Conservation (phyloP, 2,797 vertebrate genomes). For the Clarias pachynema region DNA sequence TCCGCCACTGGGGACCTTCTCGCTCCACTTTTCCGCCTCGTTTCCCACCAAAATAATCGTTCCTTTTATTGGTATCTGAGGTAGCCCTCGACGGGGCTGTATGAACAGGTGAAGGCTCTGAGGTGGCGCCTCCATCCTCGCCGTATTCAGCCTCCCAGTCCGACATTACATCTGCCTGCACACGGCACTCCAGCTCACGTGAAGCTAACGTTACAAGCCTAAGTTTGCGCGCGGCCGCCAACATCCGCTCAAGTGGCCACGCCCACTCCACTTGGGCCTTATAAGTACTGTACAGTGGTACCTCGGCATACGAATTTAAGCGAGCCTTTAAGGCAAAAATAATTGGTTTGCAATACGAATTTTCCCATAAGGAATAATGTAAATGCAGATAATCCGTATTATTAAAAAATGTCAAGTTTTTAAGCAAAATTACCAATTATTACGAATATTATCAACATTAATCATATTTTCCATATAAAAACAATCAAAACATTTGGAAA, state of each 20-base stretch:
- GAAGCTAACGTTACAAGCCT: background rate
- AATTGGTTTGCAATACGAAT: no score
- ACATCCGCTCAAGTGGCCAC: constrained; percentile 41
- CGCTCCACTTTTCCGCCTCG: background rate
- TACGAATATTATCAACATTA: no score
- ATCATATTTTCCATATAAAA: no score
- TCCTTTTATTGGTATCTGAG: background rate
- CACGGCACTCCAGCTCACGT: background rate
- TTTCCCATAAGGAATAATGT: no score
- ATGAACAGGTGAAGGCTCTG: background rate
- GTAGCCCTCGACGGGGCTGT: background rate
- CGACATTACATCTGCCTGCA: constrained; percentile 62
- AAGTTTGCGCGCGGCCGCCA: constrained; percentile 8
- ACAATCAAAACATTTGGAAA: no score
- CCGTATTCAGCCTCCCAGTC: constrained; percentile 77
- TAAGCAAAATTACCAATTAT: no score
- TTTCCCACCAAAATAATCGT: constrained; percentile 40
- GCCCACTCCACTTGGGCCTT: background rate
- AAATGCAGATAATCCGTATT: no score
- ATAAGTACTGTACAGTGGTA: no score
- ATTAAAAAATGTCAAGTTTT: no score
- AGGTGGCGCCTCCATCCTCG: constrained; percentile 35
- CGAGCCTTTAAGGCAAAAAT: no score
- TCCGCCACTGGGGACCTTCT: constrained; percentile 3
- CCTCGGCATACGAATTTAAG: no score